These are phyloP conservation scores for Pluvialis apricaria DNA, from an alignment of 2,113 vertebrate genomes.

Conservation along the genomic window DNA sequence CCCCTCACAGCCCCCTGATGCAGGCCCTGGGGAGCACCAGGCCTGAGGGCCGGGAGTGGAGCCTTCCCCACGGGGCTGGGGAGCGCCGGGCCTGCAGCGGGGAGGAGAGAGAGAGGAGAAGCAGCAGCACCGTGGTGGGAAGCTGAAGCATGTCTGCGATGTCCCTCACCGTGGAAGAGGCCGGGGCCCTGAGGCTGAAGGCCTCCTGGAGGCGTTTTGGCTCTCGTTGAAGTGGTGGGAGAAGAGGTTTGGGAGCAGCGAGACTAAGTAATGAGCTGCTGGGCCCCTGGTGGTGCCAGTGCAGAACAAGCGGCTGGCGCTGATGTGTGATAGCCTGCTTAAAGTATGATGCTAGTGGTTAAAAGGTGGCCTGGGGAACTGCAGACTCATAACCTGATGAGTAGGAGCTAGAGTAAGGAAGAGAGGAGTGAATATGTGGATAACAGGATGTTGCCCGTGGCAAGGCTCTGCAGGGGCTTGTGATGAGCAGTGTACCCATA, in stretches of 20 bases:
- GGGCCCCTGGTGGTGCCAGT: background rate
- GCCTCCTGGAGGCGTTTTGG: background rate
- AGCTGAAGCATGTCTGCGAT: background rate
- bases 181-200: background rate
- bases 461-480: background rate
- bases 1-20: too few species aligned
- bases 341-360: background rate
- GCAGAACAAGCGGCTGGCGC: background rate
- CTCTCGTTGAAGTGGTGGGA: too few species aligned
- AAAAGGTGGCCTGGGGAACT: background rate
- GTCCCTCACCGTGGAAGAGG: too few species aligned
- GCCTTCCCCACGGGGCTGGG: too few species aligned
- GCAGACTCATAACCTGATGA: background rate
- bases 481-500: fast-evolving
- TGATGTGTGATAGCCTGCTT: background rate
- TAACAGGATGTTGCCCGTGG: background rate
- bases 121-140: too few species aligned
- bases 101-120: too few species aligned
- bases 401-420: background rate
- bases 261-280: fast-evolving
- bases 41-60: too few species aligned
- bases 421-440: background rate
- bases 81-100: too few species aligned
- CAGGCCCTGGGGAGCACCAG: too few species aligned
- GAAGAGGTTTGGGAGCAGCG: background rate